Evolutionary conservation across 2,797 vertebrate species (phyloP), one percentile per base, ranked within the genome.

Genomic region (Esox lucius): DNA sequence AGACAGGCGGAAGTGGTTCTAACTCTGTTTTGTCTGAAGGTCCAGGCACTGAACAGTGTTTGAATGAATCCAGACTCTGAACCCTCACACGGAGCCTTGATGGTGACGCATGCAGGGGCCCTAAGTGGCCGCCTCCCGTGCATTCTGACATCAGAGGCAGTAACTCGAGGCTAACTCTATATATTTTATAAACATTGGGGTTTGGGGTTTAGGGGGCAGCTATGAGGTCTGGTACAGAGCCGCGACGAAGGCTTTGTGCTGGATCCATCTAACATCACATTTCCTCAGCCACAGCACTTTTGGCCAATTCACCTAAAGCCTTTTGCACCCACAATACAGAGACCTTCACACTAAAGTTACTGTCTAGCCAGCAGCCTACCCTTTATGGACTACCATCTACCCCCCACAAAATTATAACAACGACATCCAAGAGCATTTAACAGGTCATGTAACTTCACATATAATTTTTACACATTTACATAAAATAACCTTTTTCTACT

Each of bases 21-120:
- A 84, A 80, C 83, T 85, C 49, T 87, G 84, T 86, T 88, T 84
- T 75, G 86, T 86, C 86, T 86, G 74, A 70, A 80, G 77, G 1
- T 49, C 62, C 24, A 2, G 73, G 70, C 78, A 70, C 82, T 71
- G 51, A 78, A 12, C 19, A 53, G 5, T 17, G 68, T 56, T 48
- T 75, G 75, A 83, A 69, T 22, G 53, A 73, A 85, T 81, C 84
- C 85, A 88, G 84, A 82, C 84, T 56, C 51, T 8, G 35, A 71
- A 68, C 65, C 68, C 17, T 11, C 70, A 35, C 19, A 70, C 61
- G 75, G 76, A 12, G 64, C 68, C 61, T n/a, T 42, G n/a, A 69
- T 31, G 19, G 71, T 89, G 87, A 89, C 87, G 88, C 86, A 88
- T 82, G 71, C 8, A 28, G 75, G 42, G 22, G 65, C 2, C 68